A percentile compares a stretch with the other conserved stretches of the same genome.
Evolutionary conservation across 2,797 vertebrate species (phyloP).

Genomic region (Poliocrania exsul): DNA sequence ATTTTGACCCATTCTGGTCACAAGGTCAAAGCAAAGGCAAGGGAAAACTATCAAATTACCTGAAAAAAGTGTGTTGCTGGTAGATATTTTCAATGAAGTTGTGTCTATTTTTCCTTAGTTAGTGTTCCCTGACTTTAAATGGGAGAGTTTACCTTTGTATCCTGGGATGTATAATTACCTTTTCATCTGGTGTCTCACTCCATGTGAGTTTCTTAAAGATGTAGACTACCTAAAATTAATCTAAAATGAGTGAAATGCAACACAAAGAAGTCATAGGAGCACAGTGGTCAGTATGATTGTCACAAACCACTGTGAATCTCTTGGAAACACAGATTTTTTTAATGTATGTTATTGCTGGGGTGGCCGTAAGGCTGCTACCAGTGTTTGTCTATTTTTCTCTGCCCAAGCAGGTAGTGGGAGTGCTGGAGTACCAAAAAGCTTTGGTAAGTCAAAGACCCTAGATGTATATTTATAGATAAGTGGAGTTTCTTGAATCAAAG

Average conservation of each 20-base stretch:
- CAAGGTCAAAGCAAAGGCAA: neutral
- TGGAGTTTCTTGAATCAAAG: neutral
- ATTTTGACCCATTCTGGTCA: neutral
- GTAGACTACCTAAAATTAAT: neutral
- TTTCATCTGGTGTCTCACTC: neutral
- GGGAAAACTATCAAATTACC: neutral
- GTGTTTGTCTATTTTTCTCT: neutral
- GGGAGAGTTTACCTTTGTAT: neutral
- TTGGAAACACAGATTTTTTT: neutral
- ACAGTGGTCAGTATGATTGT: neutral
- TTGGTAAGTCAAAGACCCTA: neutral
- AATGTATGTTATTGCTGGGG: accelerated
- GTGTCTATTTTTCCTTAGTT: neutral
- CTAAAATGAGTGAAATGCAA: neutral
- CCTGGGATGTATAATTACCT: neutral
- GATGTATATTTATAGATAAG: neutral
- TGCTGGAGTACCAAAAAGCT: neutral
- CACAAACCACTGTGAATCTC: neutral
- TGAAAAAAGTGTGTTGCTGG: neutral
- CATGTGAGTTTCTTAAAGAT: neutral
- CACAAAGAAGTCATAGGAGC: neutral
- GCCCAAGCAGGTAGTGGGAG: neutral
- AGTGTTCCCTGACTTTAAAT: neutral
- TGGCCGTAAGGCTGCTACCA: neutral
- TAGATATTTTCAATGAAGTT: neutral